These are phyloP conservation scores for Circaetus cinerascens DNA, from an alignment of 2,113 vertebrate species.

Conservation along the genomic window DNA sequence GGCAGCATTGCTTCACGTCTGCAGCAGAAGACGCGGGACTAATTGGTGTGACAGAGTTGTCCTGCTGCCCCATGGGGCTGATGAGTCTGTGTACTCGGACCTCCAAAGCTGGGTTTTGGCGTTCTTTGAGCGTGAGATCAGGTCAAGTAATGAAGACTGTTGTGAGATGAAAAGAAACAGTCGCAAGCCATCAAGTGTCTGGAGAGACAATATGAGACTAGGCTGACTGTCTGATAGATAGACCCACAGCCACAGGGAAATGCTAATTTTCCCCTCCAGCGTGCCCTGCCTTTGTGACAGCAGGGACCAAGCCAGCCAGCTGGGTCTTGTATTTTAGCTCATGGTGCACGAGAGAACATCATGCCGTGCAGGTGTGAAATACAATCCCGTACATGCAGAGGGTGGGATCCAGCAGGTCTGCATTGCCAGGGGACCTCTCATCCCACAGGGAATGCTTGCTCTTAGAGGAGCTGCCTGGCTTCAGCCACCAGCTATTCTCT, in stretches of 20 bases:
- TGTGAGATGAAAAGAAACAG: not conserved
- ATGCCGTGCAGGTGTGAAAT: not conserved
- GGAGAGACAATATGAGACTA: not conserved
- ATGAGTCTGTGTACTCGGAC: not conserved
- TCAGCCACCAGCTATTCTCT: not conserved
- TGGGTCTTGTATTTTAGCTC: not conserved
- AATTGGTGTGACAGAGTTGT: not conserved
- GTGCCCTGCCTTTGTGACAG: not conserved
- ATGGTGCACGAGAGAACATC: not conserved
- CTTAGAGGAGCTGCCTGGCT: not conserved
- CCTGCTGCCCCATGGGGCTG: rapidly evolving
- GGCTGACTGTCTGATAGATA: not conserved
- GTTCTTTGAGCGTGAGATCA: rapidly evolving
- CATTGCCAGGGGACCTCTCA: not conserved
- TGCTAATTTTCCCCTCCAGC: not conserved
- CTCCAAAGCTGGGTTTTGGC: not conserved
- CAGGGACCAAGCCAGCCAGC: not conserved
- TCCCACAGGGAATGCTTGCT: not conserved
- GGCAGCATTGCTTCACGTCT: not conserved
- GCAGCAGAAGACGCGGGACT: not conserved
- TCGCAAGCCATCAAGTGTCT: not conserved
- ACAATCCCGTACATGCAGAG: not conserved
- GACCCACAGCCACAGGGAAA: not conserved
- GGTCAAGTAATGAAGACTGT: not conserved
- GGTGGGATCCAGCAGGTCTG: not conserved